Base-by-base conservation (phyloP, 1,140 invertebrate genomes). In the Drosophila nannoptera region DNA sequence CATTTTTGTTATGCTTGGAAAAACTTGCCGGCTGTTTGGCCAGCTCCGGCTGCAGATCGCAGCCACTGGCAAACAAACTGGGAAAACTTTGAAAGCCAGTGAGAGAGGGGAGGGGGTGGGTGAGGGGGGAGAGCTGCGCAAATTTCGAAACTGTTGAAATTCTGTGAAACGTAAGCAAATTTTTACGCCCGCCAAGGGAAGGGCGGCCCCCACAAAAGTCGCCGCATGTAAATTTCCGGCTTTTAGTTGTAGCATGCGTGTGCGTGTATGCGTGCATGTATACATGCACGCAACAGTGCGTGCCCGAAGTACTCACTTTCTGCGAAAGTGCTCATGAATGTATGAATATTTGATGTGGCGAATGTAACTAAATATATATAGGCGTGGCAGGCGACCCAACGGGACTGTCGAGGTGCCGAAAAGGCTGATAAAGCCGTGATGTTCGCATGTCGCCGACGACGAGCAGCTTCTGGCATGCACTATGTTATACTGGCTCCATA, bases 301-400 rank as follows among this genome's bases (percentile, higher is more conserved):
- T 48, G 48, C 4, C 61, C 33, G 48, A 73, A 78, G 68, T 69
- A 76, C 46, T 60, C 69, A 59, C 71, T 69, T 84, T 64, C 56
- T 63, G 71, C 77, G 67, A 46, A 86, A 84, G 66, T 73, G 73
- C 80, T 76, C 80, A 78, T 61, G 69, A 84, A 77, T 81, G 70
- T 80, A 75, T 84, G 81, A 84, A 84, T 86, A 86, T 86, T 84
- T 84, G 73, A 86, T 86, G 58, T 70, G 50, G 66, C 67, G 86
- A 80, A 84, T 86, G 80, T 86, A 69, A 70, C 81, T 77, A 84
- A 77, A 84, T 78, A 82, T 69, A 83, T 61, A 75, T 59, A 75
- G 29, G 63, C 78, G 54, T 46, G 36, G 49, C 62, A 53, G 11
- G 5, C 22, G 31, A 63, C 50, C 66, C 50, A 63, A 31, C 49